Percentiles rank a stretch among this genome's conserved stretches.
Conservation (phyloP, 2,797 vertebrate genomes). For the Sardinella longiceps region DNA sequence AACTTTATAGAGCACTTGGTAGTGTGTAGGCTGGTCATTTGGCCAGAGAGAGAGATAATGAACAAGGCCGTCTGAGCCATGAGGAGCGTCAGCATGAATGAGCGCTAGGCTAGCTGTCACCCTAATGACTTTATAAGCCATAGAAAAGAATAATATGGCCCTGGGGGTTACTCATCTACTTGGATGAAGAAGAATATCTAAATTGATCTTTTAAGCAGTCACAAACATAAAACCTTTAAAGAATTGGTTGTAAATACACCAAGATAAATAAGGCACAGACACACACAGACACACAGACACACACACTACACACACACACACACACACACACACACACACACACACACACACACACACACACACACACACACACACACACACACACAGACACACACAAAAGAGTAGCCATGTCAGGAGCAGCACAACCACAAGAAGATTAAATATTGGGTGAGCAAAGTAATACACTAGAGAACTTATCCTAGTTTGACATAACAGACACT, state of each 20-base stretch:
- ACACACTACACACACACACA: slow-evolving; percentile 34
- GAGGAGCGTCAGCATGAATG: not conserved
- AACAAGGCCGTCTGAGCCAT: not conserved
- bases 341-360: too few species aligned
- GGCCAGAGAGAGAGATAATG: not conserved
- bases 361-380: slow-evolving; percentile 33
- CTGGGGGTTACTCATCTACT: not conserved
- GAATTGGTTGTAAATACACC: not conserved
- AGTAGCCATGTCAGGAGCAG: slow-evolving; percentile 17
- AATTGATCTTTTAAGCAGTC: not conserved
- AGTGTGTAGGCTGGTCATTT: not conserved
- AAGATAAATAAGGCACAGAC: slow-evolving; percentile 24
- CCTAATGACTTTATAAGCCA: not conserved
- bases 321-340: slow-evolving; percentile 37
- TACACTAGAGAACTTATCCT: slow-evolving; percentile 19
- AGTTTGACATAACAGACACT: not conserved
- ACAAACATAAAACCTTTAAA: not conserved
- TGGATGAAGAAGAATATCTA: too few species aligned
- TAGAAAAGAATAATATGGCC: not conserved
- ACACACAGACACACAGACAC: slow-evolving; percentile 36
- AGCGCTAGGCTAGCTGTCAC: not conserved
- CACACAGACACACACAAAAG: slow-evolving; percentile 38
- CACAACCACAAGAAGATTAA: slow-evolving; percentile 9
- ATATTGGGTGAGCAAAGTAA: slow-evolving; percentile 9
- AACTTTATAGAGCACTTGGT: too few species aligned